These are phyloP conservation scores for Orthochromis malagaraziensis DNA, from an alignment of 2,113 vertebrate genomes.

Conservation along the genomic window DNA sequence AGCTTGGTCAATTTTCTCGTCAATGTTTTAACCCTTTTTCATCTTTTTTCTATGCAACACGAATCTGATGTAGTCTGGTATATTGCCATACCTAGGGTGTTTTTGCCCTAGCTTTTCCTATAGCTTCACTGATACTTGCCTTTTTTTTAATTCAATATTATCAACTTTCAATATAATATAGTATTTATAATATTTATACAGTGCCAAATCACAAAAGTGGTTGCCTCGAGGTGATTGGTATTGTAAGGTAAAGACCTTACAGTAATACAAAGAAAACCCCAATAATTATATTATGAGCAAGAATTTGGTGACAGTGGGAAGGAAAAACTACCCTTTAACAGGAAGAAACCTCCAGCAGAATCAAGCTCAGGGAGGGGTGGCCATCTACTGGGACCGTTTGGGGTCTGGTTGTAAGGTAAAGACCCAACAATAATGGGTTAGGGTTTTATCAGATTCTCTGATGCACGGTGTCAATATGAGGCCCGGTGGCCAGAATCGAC, in stretches of 20 bases:
- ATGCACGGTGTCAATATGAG: neutral
- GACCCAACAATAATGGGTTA: neutral
- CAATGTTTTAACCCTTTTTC: neutral
- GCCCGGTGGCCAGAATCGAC: neutral
- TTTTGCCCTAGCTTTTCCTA: neutral
- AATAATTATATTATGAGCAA: neutral
- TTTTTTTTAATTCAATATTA: neutral
- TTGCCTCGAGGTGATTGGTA: neutral
- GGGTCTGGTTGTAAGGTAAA: neutral
- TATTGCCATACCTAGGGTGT: neutral
- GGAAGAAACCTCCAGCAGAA: neutral
- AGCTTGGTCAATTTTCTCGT: neutral
- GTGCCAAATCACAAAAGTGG: neutral
- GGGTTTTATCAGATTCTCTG: neutral
- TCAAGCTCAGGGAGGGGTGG: fast-evolving
- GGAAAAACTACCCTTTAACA: neutral
- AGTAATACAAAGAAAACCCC: neutral
- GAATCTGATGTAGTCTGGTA: neutral
- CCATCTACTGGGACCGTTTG: neutral
- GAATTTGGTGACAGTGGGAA: neutral
- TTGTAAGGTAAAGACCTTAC: neutral
- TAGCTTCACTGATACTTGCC: neutral
- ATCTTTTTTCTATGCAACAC: neutral
- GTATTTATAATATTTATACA: neutral
- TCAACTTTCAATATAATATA: neutral